Evolutionary conservation across 1,140 invertebrate genomes (phyloP), one percentile per base, ranked within the genome.

Genomic region (Solenopsis invicta): DNA sequence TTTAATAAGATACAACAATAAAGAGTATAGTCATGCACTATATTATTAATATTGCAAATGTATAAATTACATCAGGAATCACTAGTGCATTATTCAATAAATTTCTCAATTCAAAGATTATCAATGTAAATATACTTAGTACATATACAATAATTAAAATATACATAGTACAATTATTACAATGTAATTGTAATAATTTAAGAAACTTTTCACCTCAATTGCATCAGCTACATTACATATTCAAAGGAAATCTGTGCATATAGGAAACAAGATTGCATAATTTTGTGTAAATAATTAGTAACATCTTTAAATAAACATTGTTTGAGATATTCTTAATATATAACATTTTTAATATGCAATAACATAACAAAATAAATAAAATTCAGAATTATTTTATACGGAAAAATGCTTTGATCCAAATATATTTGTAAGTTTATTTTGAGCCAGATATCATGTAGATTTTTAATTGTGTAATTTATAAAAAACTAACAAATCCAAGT

Each of bases 31-130:
- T 67, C 0, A 41, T 3, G n/a, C 29, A 2, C 0, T 21, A 69
- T 69, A 24, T 67, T 67, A 67, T 13, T 67, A 45, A 67, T 4
- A 24, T 67, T 61, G 21, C 12, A 61, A 61, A 61, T 24, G 37
- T 10, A 1, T 21, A 66, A 41, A n/a, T 66, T 66, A 41, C 4
- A 41, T 66, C 4, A 66, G 10, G 34, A 72, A 71, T 34, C 16
- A 34, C 24, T 21, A 45, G 8, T n/a, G 18, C 16, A 18, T 41
- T 18, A 37, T 52, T 21, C 5, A 48, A 37, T 74, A 9, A 74
- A 74, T 54, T 34, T 72, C 0, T 52, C 24, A 54, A 12, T 54
- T 74, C 50, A 74, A 69, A 9, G 0, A 37, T 13, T 37, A 16
- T 21, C 4, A 45, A 41, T 41, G 0, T 13, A 21, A 66, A 66